Evolutionary conservation across 1,140 invertebrate genomes (phyloP).

Genomic region (Papilio aristodemus): DNA sequence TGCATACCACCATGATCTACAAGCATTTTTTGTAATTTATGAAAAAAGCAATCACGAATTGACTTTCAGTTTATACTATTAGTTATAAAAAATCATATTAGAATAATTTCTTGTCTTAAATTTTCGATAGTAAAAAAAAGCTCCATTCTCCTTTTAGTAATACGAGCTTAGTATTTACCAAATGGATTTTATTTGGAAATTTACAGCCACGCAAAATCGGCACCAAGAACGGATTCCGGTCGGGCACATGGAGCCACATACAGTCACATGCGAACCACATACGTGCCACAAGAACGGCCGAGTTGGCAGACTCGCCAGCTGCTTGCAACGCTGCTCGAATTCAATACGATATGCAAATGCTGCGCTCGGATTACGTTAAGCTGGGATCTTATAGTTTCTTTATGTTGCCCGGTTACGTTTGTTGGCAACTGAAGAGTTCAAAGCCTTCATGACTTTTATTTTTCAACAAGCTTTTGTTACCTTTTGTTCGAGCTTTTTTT

Average conservation of each 20-base stretch:
- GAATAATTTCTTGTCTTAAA: too few species aligned
- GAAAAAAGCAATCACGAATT: too few species aligned
- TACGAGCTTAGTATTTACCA: background rate
- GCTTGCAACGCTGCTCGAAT: background rate
- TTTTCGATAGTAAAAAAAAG: too few species aligned
- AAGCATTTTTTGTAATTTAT: too few species aligned
- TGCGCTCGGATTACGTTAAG: conserved; percentile 16
- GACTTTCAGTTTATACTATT: too few species aligned
- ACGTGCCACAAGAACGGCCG: conserved; percentile 10
- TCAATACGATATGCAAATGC: conserved; percentile 24
- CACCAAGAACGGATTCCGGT: background rate
- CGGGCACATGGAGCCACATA: background rate
- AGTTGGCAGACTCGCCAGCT: conserved; percentile 18
- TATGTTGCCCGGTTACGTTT: background rate
- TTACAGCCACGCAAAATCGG: conserved; percentile 6
- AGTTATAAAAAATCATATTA: too few species aligned
- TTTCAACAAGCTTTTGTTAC: background rate
- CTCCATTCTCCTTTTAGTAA: too few species aligned
- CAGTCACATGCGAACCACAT: background rate
- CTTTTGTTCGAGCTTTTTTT: background rate
- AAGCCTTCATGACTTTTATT: conserved; percentile 1
- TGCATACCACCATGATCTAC: too few species aligned
- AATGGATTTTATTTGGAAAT: conserved; percentile 4
- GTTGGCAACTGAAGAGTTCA: conserved; percentile 10
- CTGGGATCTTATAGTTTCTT: background rate